Conservation (phyloP, 1,140 invertebrate species). For the Tenebrio molitor region DNA sequence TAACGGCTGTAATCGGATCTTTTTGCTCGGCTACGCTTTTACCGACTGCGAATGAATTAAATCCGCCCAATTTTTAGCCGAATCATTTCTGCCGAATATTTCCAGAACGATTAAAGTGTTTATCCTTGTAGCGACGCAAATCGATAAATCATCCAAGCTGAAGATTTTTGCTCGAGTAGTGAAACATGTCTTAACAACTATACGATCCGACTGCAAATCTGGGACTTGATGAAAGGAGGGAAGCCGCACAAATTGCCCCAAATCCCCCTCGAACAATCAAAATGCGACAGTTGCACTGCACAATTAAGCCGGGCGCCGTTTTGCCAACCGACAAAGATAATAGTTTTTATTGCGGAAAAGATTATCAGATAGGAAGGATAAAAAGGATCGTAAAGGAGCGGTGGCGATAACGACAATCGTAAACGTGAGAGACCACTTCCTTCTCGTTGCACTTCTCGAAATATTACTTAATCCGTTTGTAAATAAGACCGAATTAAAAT, state of each 20-base stretch:
- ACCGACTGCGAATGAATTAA: conserved; percentile 48
- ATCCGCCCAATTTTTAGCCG: conserved; percentile 17
- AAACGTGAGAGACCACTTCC: conserved; percentile 27
- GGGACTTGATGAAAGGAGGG: not conserved
- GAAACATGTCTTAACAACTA: conserved; percentile 48
- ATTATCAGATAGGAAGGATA: conserved; percentile 17
- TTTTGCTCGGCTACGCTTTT: conserved; percentile 28
- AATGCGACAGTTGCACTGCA: conserved; percentile 4
- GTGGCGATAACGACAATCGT: conserved; percentile 15
- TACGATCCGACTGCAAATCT: conserved; percentile 44
- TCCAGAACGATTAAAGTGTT: conserved; percentile 46
- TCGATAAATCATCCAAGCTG: conserved; percentile 46
- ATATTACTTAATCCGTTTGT: conserved; percentile 23
- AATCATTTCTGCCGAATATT: conserved; percentile 2
- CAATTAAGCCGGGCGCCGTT: conserved; percentile 8
- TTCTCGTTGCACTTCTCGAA: not conserved
- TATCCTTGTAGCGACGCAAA: conserved; percentile 46
- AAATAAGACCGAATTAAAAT: not conserved
- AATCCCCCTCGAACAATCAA: not conserved
- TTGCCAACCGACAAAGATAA: conserved; percentile 16
- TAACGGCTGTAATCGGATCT: conserved; percentile 39
- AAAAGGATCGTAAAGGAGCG: conserved; percentile 13
- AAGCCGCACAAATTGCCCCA: conserved; percentile 38
- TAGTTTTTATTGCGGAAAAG: conserved; percentile 19
- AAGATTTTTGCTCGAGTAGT: conserved; percentile 49